Percentiles rank a stretch among this genome's conserved stretches.
Evolutionary conservation across 2,888 invertebrate genomes (phyloP).

Genomic region (Orthosia gothica): DNA sequence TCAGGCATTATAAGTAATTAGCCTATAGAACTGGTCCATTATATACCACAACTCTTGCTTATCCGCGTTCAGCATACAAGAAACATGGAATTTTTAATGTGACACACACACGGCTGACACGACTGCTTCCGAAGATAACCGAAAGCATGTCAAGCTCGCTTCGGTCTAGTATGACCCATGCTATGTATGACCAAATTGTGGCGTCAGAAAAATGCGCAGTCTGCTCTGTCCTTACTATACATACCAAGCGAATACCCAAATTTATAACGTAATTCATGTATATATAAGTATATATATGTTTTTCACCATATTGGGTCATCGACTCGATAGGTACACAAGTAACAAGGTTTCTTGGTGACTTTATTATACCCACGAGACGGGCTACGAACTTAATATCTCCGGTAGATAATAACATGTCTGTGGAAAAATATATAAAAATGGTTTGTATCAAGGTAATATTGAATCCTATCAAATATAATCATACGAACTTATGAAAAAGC

Average conservation of each 20-base stretch:
- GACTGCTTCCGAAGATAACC: no score
- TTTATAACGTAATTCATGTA: neutral
- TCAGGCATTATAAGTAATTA: no score
- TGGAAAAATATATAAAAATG: constrained; percentile 33
- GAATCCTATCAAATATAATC: constrained; percentile 23
- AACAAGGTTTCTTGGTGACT: constrained; percentile 23
- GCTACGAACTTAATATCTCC: constrained; percentile 48
- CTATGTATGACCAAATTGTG: no score
- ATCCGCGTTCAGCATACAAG: no score
- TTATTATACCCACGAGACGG: constrained; percentile 30
- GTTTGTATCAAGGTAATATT: constrained; percentile 29
- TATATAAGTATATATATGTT: neutral
- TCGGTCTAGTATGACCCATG: no score
- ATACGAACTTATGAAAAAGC: constrained; percentile 11
- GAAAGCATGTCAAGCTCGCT: no score
- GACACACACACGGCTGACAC: no score
- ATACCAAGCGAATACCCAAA: neutral
- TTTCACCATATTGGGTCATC: neutral
- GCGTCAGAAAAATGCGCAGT: no score
- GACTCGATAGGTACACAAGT: neutral
- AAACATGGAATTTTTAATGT: no score
- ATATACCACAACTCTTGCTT: no score
- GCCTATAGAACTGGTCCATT: no score
- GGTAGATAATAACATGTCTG: constrained; percentile 35
- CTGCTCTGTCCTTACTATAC: no score